Evolutionary conservation across 2,888 invertebrate genomes (phyloP).

Genomic region (Ormyrus thymus): DNA sequence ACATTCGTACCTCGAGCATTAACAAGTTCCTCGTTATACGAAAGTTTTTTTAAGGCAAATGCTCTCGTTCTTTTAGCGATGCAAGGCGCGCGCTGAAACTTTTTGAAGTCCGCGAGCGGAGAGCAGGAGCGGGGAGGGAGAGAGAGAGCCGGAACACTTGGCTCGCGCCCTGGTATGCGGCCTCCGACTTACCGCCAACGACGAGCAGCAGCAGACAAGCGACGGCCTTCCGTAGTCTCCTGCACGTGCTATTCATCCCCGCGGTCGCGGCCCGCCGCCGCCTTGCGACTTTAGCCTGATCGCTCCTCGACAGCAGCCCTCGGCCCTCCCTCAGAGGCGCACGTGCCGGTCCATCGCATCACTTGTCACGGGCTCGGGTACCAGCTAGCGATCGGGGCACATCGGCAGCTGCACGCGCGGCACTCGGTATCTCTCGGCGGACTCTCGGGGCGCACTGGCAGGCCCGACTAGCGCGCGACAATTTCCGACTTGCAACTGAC

Average conservation of each 20-base stretch:
- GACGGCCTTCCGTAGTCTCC: conserved; percentile 63
- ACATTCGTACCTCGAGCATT: conserved; percentile 12
- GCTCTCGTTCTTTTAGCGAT: too few relatives aligned
- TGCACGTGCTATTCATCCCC: conserved; percentile 53
- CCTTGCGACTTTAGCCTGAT: background rate
- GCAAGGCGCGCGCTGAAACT: background rate
- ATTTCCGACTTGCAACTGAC: conserved; percentile 73
- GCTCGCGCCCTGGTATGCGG: too few relatives aligned
- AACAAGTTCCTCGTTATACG: conserved; percentile 30
- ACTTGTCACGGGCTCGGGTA: too few relatives aligned
- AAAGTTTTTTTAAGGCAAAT: conserved; percentile 10
- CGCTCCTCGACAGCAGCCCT: background rate
- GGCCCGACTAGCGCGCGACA: conserved; percentile 63
- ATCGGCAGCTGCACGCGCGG: too few relatives aligned
- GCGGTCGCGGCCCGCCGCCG: background rate
- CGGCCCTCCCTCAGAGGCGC: too few relatives aligned
- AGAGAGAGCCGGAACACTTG: too few relatives aligned
- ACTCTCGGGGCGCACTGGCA: too few relatives aligned
- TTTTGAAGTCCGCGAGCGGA: background rate
- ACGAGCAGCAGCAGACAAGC: conserved; percentile 66
- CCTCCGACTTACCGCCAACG: conserved; percentile 66
- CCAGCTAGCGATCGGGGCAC: too few relatives aligned
- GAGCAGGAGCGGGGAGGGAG: too few relatives aligned
- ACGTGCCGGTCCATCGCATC: too few relatives aligned
- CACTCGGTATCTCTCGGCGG: too few relatives aligned